Percentiles rank a stretch among this genome's conserved stretches.
These are phyloP conservation scores for Sander vitreus DNA, from an alignment of 2,113 vertebrate genomes.

Conservation along the genomic window DNA sequence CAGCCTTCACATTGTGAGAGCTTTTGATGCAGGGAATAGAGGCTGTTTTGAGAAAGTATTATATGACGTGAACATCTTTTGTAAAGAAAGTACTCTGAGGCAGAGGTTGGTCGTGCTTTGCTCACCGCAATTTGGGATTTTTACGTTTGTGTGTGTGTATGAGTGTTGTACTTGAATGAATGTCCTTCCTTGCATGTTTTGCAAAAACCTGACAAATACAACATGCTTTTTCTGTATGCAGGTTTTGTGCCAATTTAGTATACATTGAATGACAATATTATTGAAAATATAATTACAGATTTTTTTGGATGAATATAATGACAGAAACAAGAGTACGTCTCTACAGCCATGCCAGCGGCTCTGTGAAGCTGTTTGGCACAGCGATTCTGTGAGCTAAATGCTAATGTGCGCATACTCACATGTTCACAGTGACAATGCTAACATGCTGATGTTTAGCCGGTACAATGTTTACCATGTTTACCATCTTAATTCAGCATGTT, in stretches of 20 bases:
- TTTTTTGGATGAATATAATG: not conserved
- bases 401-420: too few relatives aligned
- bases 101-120: slow-evolving; percentile 16
- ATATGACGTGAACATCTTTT: slow-evolving; percentile 36
- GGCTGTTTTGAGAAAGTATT: slow-evolving; percentile 37
- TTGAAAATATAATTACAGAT: not conserved
- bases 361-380: too few relatives aligned
- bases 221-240: not conserved
- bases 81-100: slow-evolving; percentile 15
- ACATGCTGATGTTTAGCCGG: too few relatives aligned
- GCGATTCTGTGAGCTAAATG: too few relatives aligned
- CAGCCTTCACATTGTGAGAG: slow-evolving; percentile 17
- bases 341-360: not conserved
- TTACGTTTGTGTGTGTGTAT: not conserved
- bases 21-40: slow-evolving; percentile 41
- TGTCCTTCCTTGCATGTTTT: not conserved
- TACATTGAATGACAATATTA: not conserved
- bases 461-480: too few relatives aligned
- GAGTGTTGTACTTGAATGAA: not conserved
- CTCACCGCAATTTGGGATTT: slow-evolving; percentile 24
- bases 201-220: not conserved
- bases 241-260: not conserved
- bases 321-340: not conserved
- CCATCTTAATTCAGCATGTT: not conserved
- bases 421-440: too few relatives aligned